Evolutionary conservation across 2,888 invertebrate species (phyloP), one percentile per base, ranked within the genome.

Genomic region (Drosophila eohydei): DNA sequence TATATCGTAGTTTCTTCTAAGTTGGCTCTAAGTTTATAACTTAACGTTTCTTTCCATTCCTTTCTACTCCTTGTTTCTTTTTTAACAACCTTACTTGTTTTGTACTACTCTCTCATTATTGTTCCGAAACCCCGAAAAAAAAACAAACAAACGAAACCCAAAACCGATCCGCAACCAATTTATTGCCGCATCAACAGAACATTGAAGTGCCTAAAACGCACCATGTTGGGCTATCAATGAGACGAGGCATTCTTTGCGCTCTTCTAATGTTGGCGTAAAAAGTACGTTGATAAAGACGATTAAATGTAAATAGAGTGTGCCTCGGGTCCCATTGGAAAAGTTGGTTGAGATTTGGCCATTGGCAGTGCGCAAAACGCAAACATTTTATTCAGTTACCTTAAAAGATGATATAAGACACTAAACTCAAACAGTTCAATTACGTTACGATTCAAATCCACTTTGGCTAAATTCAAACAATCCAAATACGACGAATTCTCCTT

Each of bases 1-100:
- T 93, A 91, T 93, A 93, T 92, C 93, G 92, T 93, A 93, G 92
- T 92, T 93, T 93, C 88, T 93, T 93, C 91, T 93, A 93, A 92
- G 92, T 93, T 92, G 88, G 77, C 78, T 83, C 78, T 91, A 86
- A 91, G 90, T 91, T 91, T 87, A 84, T 89, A 89, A 89, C 89
- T 84, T 82, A 88, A 78, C 71, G 74, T 77, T 89, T 89, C 80
- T 88, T 84, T 86, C 71, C 77, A 80, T 88, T 81, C 78, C 78
- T 79, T 88, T 81, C 89, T 77, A 83, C 72, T 72, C 77, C 83
- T 72, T 84, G 75, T 82, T 80, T 85, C 70, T 78, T 75, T 81
- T 80, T 67, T 69, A 54, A 63, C 56, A 65, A 65, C 48, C 68
- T 71, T 48, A 76, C 50, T 38, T 34, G 26, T 11, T 71, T 61